These are phyloP conservation scores for Coenobita brevimanus DNA, from an alignment of 1,140 invertebrate species.

Conservation along the genomic window DNA sequence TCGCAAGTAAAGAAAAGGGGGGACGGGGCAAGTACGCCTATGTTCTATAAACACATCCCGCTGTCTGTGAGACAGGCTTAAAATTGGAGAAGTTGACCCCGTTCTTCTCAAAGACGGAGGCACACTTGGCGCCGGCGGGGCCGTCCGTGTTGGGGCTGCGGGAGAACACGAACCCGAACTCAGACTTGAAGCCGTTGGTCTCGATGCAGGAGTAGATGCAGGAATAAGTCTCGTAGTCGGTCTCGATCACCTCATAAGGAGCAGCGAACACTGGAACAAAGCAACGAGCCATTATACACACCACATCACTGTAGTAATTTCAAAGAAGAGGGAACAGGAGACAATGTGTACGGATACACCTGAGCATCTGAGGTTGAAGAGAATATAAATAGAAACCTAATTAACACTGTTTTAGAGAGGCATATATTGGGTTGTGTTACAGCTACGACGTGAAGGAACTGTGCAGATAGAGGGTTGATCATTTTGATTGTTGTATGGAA, in stretches of 20 bases:
- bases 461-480: too few species aligned
- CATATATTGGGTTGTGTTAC: too few species aligned
- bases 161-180: conserved; percentile 36
- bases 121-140: neutral
- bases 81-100: conserved; percentile 25
- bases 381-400: too few species aligned
- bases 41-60: conserved; percentile 15
- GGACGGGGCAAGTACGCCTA: neutral
- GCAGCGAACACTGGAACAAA: neutral
- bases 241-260: conserved; percentile 7
- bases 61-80: neutral
- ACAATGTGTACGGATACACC: too few species aligned
- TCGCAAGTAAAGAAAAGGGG: too few species aligned
- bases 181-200: neutral
- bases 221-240: conserved; percentile 32
- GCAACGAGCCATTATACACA: too few species aligned
- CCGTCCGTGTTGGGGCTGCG: neutral
- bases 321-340: too few species aligned
- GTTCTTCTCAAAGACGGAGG: conserved; percentile 2
- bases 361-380: too few species aligned
- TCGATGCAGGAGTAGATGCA: conserved; percentile 20
- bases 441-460: too few species aligned
- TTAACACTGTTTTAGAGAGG: too few species aligned
- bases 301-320: too few species aligned
- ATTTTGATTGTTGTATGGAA: too few species aligned